Evolutionary conservation across 2,888 invertebrate genomes (phyloP), one percentile per base, ranked within the genome.

Genomic region (Lymantria monacha): DNA sequence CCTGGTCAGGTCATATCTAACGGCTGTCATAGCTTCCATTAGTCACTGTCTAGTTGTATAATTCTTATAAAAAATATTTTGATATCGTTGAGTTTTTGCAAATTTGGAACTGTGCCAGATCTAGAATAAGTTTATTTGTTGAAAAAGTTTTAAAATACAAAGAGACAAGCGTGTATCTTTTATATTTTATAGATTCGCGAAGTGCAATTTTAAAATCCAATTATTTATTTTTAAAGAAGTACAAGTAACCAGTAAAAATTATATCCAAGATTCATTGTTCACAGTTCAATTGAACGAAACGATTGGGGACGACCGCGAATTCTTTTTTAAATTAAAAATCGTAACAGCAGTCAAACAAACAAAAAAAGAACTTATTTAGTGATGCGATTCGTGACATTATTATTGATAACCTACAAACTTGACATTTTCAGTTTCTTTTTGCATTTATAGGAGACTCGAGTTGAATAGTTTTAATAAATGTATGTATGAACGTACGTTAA

Each of bases 321-420:
- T 9, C 9, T 12, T 42, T 58, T 30, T 7, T 33, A 13, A 49
- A 46, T 49, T 9, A 44, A 36, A 36, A 41, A 47, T 33, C 1
- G 42, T 46, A 30, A 36, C 41, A n/a, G 9, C 30, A 42, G 42
- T 48, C 9, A 46, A 44, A 40, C 44, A 14, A 0, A 46, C 43
- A 43, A 45, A 14, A 1, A 7, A 45, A 42, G 14, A 10, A 44
- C 8, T 14, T 48, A 30, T 45, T 41, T 31, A 9, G 31, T 10
- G 30, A 41, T 14, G 42, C 9, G 5, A 33, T 53, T 45, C 48
- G 48, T 52, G 47, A 46, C 30, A 49, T 37, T 38, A 42, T 48
- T 46, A 51, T 49, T 55, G 31, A 31, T 57, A 59, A 63, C 57
- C 59, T 65, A 65, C 58, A 65, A 62, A 64, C 58, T 51, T 33